Percentiles rank a stretch among this genome's conserved stretches.
phyloP scores from a whole-genome alignment of 2,888 invertebrate species.

The Endotricha flammealis region DNA sequence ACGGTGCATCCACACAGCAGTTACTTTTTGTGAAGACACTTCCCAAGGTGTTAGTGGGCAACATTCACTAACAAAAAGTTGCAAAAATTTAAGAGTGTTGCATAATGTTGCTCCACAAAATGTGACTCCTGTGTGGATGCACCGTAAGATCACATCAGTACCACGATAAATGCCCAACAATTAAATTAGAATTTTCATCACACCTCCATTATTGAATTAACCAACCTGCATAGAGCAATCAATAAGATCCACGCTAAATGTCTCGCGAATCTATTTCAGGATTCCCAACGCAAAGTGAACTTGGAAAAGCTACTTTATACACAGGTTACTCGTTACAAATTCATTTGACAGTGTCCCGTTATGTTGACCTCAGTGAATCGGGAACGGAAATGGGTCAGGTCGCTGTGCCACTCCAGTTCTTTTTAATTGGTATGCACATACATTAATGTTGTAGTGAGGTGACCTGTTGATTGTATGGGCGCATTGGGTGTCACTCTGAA shows the following conservation, averaged over 20 bases:
- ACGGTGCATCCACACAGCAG: too few species aligned
- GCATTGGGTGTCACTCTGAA: too few species aligned
- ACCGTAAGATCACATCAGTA: too few species aligned
- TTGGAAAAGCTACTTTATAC: slow-evolving; percentile 18
- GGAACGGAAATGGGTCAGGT: slow-evolving; percentile 63
- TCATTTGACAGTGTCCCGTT: slow-evolving; percentile 13
- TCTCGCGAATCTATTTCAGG: slow-evolving; percentile 57
- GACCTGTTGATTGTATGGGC: neutral
- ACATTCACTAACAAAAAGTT: too few species aligned
- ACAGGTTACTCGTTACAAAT: slow-evolving; percentile 22
- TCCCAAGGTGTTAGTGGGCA: too few species aligned
- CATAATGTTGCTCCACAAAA: too few species aligned
- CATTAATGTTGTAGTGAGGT: neutral
- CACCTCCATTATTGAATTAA: neutral
- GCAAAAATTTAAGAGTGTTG: too few species aligned
- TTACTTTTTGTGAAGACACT: too few species aligned
- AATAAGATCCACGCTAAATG: slow-evolving; percentile 43
- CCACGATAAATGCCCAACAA: too few species aligned
- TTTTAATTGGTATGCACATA: slow-evolving; percentile 44
- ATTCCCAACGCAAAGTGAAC: slow-evolving; percentile 14
- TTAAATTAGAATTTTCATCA: too few species aligned
- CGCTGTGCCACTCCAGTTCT: slow-evolving; percentile 50
- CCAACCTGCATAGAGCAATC: slow-evolving; percentile 42
- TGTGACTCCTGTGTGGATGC: too few species aligned
- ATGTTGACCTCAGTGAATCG: slow-evolving; percentile 50